Percentiles rank a stretch among this genome's conserved stretches.
Conservation (phyloP, 2,113 vertebrate genomes). For the Vombatus ursinus region DNA sequence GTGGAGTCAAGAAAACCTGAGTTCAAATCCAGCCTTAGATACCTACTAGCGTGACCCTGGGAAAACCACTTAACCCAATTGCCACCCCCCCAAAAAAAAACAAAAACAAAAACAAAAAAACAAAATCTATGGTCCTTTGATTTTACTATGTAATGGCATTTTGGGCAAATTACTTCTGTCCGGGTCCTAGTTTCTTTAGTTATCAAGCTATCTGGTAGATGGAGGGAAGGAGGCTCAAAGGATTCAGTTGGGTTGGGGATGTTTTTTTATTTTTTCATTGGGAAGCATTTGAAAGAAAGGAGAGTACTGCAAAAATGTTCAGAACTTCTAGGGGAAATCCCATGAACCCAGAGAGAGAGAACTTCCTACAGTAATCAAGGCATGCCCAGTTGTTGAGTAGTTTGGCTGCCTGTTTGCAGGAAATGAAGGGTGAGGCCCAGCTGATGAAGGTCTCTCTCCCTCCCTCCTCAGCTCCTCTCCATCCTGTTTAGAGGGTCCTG, state of each 20-base stretch:
- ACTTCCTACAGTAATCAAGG: not conserved
- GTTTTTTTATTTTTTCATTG: not conserved
- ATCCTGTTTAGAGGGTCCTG: not conserved
- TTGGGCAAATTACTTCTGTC: not conserved
- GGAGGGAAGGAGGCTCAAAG: not conserved
- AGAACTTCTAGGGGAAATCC: not conserved
- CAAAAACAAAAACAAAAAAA: too few species aligned
- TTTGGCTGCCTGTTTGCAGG: not conserved
- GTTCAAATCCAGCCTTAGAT: too few species aligned
- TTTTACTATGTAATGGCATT: not conserved
- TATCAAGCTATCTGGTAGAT: not conserved
- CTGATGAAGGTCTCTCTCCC: not conserved
- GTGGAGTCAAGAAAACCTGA: not conserved
- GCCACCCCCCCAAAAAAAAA: too few species aligned
- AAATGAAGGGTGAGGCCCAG: not conserved
- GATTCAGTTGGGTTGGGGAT: not conserved
- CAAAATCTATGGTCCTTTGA: not conserved
- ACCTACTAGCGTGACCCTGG: not conserved
- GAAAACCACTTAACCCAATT: not conserved
- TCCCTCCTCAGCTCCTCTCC: not conserved
- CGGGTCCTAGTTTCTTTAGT: not conserved
- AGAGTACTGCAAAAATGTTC: not conserved
- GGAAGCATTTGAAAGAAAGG: not conserved
- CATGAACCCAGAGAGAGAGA: not conserved
- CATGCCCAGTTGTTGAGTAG: not conserved